Evolutionary conservation across 2,888 invertebrate genomes (phyloP).

Genomic region (Nephrotoma flavescens): DNA sequence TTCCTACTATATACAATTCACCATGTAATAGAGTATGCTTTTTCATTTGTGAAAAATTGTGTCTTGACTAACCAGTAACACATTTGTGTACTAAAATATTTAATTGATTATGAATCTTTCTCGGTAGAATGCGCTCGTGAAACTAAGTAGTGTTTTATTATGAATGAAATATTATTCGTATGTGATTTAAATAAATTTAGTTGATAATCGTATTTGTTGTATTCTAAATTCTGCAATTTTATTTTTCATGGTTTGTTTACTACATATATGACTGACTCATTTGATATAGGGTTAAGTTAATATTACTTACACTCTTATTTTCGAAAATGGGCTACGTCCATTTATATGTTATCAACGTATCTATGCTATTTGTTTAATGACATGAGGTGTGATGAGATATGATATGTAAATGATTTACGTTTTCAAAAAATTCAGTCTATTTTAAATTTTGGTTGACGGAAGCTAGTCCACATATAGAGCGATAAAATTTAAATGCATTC

Average conservation of each 20-base stretch:
- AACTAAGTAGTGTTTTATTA: neutral
- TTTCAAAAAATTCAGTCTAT: no score
- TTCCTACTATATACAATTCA: neutral
- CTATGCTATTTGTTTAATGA: neutral
- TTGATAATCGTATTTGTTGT: neutral
- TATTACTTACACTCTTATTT: no score
- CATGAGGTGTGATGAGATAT: no score
- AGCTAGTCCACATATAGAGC: no score
- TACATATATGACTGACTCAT: no score
- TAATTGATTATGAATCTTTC: neutral
- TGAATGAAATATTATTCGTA: neutral
- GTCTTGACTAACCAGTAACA: neutral
- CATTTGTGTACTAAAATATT: neutral
- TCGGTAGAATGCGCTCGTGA: neutral
- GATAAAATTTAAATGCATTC: no score
- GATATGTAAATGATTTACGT: no score
- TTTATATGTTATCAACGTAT: neutral
- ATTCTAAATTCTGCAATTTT: neutral
- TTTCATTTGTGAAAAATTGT: no score
- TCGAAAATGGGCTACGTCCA: neutral
- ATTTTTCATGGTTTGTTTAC: neutral
- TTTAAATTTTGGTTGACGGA: no score
- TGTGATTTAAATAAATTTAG: neutral
- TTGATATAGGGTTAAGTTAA: no score
- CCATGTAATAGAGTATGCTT: neutral